Percentiles rank a stretch among this genome's conserved stretches.
phyloP scores from a whole-genome alignment of 2,888 invertebrate genomes.

The Cryptus viduatorius region DNA sequence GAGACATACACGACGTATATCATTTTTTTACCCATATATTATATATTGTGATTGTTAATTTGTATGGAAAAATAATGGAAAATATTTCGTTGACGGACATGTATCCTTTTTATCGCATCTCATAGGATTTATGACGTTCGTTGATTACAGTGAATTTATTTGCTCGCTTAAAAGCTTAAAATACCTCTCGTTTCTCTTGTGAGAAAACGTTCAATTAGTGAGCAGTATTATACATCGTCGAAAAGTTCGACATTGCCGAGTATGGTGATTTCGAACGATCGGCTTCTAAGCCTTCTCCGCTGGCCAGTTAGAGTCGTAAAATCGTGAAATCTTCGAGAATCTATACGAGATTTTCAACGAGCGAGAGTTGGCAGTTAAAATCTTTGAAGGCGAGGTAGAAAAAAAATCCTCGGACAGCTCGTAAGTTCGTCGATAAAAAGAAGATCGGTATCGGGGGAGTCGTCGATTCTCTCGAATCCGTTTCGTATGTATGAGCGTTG shows the following conservation, averaged over 20 bases:
- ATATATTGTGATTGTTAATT: not conserved
- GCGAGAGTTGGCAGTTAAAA: slow-evolving; percentile 74
- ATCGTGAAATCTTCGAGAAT: slow-evolving; percentile 75
- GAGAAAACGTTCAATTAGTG: slow-evolving; percentile 83
- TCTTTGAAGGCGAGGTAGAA: slow-evolving; percentile 42
- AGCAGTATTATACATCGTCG: slow-evolving; percentile 58
- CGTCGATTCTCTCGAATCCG: slow-evolving; percentile 74
- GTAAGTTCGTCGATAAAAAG: slow-evolving; percentile 81
- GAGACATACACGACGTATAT: too few relatives aligned
- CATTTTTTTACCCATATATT: too few relatives aligned
- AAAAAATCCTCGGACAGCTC: slow-evolving; percentile 59
- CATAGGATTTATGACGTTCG: not conserved
- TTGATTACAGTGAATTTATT: slow-evolving; percentile 45
- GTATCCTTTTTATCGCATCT: not conserved
- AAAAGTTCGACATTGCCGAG: slow-evolving; percentile 79
- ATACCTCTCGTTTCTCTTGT: slow-evolving; percentile 71
- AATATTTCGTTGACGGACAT: not conserved
- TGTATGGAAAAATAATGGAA: not conserved
- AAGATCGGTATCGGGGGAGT: slow-evolving; percentile 82
- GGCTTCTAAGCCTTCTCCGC: slow-evolving; percentile 23
- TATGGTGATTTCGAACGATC: slow-evolving; percentile 70
- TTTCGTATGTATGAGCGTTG: slow-evolving; percentile 44
- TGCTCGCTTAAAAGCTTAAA: not conserved
- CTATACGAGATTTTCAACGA: slow-evolving; percentile 40
- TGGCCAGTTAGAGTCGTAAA: slow-evolving; percentile 75